Percentiles rank a stretch among this genome's conserved stretches.
These are phyloP conservation scores for Heliconius cydno DNA, from an alignment of 2,888 invertebrate species.

Conservation along the genomic window DNA sequence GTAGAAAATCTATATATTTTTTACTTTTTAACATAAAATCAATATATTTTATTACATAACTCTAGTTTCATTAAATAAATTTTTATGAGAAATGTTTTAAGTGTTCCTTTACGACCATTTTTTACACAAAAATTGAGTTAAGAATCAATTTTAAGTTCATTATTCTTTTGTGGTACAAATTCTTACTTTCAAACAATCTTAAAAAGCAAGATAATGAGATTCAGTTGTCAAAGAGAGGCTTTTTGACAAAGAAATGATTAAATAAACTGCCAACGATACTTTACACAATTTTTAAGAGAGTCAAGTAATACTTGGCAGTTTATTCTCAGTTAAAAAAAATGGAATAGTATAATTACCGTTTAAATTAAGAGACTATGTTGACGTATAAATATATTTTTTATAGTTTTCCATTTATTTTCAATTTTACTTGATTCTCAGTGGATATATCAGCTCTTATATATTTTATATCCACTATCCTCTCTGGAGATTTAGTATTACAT, in stretches of 20 bases:
- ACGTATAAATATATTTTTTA: neutral
- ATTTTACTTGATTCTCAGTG: neutral
- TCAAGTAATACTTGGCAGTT: no score
- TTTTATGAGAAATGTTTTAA: neutral
- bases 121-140: neutral
- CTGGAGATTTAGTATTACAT: neutral
- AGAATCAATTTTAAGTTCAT: neutral
- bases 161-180: neutral
- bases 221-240: neutral
- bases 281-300: neutral
- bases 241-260: neutral
- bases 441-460: neutral
- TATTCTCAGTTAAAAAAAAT: no score
- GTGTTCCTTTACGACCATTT: neutral
- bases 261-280: neutral
- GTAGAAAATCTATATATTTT: neutral
- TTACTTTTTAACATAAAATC: neutral
- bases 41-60: no score
- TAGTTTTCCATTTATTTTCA: neutral
- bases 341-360: no score
- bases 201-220: neutral
- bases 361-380: neutral
- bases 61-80: no score
- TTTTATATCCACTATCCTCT: neutral
- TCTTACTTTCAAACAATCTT: neutral